Base-by-base conservation (phyloP, 2,888 invertebrate species). In the Bursaphelenchus okinawaensis region DNA sequence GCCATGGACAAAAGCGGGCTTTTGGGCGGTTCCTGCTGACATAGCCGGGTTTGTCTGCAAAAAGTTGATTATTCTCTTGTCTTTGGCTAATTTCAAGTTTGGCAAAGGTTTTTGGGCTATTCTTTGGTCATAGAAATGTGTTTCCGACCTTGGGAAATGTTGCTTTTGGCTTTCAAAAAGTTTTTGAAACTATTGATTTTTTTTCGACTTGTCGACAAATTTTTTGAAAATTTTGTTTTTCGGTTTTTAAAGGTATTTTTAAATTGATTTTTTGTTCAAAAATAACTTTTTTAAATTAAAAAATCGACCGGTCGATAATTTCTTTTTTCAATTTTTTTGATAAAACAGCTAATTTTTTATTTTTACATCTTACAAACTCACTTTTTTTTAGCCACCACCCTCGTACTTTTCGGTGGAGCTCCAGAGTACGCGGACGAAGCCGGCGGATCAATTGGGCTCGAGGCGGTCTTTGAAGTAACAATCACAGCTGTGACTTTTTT, bases 1-100 rank as follows among this genome's bases (percentile, higher is more conserved):
- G 80, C 80, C 65, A 81, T 76, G 22, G 71, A 74, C 70, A 80
- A 68, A 55, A 80, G 68, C n/a, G 80, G 80, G 70, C 75, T 75
- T 24, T 75, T 68, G 29, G 80, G 78, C 28, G 79, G 55, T 54
- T 70, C 71, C 19, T 50, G 60, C 24, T 50, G 31, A 29, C 23
- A 54, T 24, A 54, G 52, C 55, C 61, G 27, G 20, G 29, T 19
- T 52, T 68, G 22, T 66, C 68, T 68, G 68, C 12, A 65, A 65
- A 29, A 63, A 63, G 27, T 66, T 50, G 57, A 63, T 23, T 65
- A 4, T 63, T 24, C 23, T 50, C 24, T 16, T 65, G n/a, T 26
- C 62, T 62, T 22, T 27, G 28, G 16, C 1, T 19, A 40, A 12
- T n/a, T 12, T 40, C n/a, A 40, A 12, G n/a, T 12, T 40, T n/a